These are phyloP conservation scores for Dendrocincla tyrannina DNA, from an alignment of 2,797 vertebrate genomes.

Conservation along the genomic window DNA sequence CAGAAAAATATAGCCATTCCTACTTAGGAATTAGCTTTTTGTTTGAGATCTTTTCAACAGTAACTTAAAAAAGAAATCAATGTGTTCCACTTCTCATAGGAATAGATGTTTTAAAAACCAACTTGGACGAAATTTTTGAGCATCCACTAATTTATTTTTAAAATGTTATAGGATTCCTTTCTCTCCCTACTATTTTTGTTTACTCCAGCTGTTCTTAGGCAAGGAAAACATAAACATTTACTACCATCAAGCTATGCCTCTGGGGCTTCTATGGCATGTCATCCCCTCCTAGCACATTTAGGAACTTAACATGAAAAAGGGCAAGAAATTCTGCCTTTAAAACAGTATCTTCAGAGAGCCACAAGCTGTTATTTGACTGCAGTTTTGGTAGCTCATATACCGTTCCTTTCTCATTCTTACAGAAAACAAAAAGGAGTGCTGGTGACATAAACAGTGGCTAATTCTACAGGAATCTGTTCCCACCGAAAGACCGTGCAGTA, in stretches of 20 bases:
- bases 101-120: not conserved
- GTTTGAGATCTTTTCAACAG: not conserved
- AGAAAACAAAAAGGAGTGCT: not conserved
- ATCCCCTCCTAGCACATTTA: not conserved
- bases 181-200: not conserved
- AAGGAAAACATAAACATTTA: not conserved
- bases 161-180: not conserved
- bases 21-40: not conserved
- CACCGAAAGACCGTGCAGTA: not conserved
- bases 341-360: not conserved
- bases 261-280: not conserved
- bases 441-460: not conserved
- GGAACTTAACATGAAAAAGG: not conserved
- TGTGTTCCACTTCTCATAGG: not conserved
- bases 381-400: not conserved
- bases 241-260: not conserved
- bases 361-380: not conserved
- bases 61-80: not conserved
- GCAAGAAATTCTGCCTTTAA: not conserved
- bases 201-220: not conserved
- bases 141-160: not conserved
- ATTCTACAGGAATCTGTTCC: not conserved
- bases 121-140: not conserved
- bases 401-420: not conserved
- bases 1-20: not conserved